Base-by-base conservation (phyloP, 2,113 vertebrate genomes). In the Amazona vittata region DNA sequence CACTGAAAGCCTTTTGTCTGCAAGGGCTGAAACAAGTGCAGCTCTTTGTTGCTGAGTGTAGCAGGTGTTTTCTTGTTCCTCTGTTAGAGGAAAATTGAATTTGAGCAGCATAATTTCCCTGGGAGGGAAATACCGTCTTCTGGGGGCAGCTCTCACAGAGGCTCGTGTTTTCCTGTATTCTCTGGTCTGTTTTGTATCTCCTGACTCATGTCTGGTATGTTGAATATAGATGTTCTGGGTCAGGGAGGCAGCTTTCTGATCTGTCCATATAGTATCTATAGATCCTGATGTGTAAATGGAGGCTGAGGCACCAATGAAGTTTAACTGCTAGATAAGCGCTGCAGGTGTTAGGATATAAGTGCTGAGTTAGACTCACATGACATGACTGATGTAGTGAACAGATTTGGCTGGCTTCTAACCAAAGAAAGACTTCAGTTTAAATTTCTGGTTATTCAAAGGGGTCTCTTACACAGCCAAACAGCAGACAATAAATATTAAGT, bases 261-360 rank as follows among this genome's bases (percentile, higher is more conserved):
- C 21, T 37, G 28, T 8, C 77, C 21, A 0, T 17, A 2, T 5
- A 4, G 0, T 4, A 28, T 8, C 52, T 69, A 0, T 10, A 9
- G 68, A 21, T 44, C 16, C 71, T 35, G 49, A 8, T 5, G 44
- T 53, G 83, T 28, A 10, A 8, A 7, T 7, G 49, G 53, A 69
- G 49, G 71, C 71, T 28, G 70, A 69, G 49, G 31, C 35, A 5
- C 26, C 4, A 33, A 15, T 20, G 44, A 39, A 52, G 33, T 1
- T 15, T 8, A 69, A 28, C 19, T 28, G 81, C 73, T 47, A 3
- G 59, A 25, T 21, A 19, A 71, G 83, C 44, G 52, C 83, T 17
- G 80, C 71, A 44, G 86, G 49, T 52, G 70, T 41, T 83, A 5
- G 6, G 41, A 22, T 68, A 2, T 2, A 47, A 41, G 53, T 46